Evolutionary conservation across 1,140 invertebrate genomes (phyloP).

Genomic region (Drosophila sp.): DNA sequence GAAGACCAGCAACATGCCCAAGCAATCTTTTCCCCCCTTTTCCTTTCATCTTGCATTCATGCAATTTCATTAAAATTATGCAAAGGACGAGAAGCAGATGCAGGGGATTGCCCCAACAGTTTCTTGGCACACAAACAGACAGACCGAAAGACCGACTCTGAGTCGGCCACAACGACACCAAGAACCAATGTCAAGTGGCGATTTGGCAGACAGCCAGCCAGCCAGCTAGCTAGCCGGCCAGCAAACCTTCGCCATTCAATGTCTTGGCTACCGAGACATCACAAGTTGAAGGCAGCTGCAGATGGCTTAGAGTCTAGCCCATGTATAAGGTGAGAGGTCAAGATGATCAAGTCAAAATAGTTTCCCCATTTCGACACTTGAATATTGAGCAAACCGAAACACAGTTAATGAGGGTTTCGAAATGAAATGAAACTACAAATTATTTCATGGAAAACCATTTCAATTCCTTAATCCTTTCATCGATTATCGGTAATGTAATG

Average conservation of each 20-base stretch:
- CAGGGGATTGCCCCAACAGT: neutral
- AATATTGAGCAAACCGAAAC: no score
- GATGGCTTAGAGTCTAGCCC: neutral
- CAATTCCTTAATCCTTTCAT: neutral
- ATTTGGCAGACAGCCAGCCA: constrained; percentile 66
- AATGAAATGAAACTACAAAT: no score
- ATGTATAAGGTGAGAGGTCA: neutral
- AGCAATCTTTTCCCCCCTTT: neutral
- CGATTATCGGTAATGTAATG: neutral
- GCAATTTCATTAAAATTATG: constrained; percentile 72
- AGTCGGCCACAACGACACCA: constrained; percentile 21
- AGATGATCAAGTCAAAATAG: neutral
- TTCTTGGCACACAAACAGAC: constrained; percentile 22
- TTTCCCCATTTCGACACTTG: no score
- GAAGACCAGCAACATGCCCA: neutral
- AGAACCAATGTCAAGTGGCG: constrained; percentile 61
- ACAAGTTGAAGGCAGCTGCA: constrained; percentile 49
- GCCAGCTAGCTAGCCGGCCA: constrained; percentile 44
- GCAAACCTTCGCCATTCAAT: constrained; percentile 49
- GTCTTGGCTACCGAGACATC: constrained; percentile 28
- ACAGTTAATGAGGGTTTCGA: no score
- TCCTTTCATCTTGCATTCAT: constrained; percentile 30
- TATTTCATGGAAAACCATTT: no score
- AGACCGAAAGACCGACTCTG: constrained; percentile 23
- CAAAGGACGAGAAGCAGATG: constrained; percentile 21